Conservation (phyloP, 2,797 vertebrate genomes). For the Cossypha dichroa region DNA sequence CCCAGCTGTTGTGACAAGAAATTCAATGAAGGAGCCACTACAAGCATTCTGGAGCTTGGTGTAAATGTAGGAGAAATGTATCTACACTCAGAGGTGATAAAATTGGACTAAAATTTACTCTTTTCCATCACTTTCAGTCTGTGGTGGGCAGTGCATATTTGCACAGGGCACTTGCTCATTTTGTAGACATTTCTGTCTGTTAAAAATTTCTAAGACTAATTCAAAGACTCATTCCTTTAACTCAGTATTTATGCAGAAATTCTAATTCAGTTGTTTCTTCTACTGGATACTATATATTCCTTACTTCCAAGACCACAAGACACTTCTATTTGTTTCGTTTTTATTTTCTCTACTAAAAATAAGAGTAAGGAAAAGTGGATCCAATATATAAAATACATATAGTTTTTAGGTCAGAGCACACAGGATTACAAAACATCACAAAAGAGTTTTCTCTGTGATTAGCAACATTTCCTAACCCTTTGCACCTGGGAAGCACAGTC, state of each 20-base stretch:
- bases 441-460: neutral
- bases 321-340: neutral
- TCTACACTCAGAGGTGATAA: neutral
- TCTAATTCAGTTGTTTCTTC: neutral
- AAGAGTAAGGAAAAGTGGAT: neutral
- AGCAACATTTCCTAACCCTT: neutral
- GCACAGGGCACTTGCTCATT: neutral
- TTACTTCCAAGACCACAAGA: neutral
- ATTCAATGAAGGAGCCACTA: neutral
- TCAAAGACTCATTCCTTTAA: neutral
- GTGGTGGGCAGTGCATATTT: neutral
- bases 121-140: neutral
- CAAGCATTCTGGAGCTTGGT: neutral
- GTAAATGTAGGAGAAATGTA: neutral
- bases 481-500: neutral
- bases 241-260: neutral
- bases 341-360: neutral
- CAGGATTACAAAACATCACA: neutral
- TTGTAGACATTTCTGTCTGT: neutral
- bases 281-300: neutral
- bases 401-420: neutral
- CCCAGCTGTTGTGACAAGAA: rapidly evolving
- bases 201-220: neutral
- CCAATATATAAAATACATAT: neutral
- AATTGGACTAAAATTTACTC: neutral